Evolutionary conservation across 2,797 vertebrate species (phyloP), one percentile per base, ranked within the genome.

Genomic region (Pantherophis alleghaniensis): DNA sequence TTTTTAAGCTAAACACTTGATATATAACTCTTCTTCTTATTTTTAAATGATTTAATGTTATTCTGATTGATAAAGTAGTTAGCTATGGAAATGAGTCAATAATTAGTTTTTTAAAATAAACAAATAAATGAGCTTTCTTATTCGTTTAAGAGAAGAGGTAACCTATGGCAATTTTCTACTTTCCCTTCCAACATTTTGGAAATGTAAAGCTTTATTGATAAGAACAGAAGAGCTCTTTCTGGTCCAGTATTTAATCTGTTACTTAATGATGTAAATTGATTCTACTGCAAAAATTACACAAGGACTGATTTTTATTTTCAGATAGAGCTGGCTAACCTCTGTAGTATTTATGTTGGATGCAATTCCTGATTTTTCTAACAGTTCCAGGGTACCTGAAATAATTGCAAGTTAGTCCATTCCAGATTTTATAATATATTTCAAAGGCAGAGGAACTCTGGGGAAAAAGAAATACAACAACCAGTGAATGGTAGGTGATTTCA

Each of bases 171-270:
- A 3, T 74, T 93, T 96, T 93, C 86, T 92, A 18, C n/a, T 92
- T 89, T 42, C 24, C n/a, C 16, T 79, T 79, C 12, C 79, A 74
- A 90, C 61, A 42, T 93, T 56, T 83, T 0, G 32, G 16, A 37
- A 51, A 51, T 7, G 93, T 95, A 91, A 90, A 90, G 87, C 2
- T 55, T 93, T 26, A 55, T 95, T 95, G 32, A 32, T 10, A 91
- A 89, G 66, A 91, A 32, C 79, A 93, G 94, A 57, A 86, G 53
- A 37, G 69, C 92, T 95, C 91, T 87, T 57, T 5, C 14, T 91
- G 16, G 93, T 69, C 0, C 7, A 94, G 79, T 20, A 22, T 91
- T 96, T 92, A 32, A 1, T 4, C 10, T 94, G 5, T 86, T 91
- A 83, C 42, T 32, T 47, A 53, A 11, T 87, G 79, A 18, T 28